Base-by-base conservation (phyloP, 2,797 vertebrate species). In the Acanthis flammea region DNA sequence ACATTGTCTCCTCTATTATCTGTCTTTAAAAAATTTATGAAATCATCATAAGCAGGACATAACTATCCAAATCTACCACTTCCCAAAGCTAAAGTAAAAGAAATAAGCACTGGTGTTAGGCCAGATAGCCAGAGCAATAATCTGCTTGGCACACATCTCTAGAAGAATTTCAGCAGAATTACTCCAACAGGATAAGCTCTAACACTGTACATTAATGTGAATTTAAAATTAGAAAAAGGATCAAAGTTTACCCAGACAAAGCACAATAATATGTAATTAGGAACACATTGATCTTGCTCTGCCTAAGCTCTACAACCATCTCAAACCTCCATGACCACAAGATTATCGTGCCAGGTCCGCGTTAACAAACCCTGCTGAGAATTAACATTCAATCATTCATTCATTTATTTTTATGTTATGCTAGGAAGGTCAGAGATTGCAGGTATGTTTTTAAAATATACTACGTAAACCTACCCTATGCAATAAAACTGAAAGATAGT, bases 171-270 rank as follows among this genome's bases (percentile, higher is more conserved):
- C 22, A 33, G 5, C 28, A 50, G 31, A 68, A 60, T 67, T 76
- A n/a, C 53, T 80, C 23, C 50, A 60, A 60, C 6, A 41, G 3
- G 18, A 53, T 45, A 37, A 3, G 16, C 28, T 66, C 15, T 55
- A 55, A 60, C 25, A 9, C 12, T 78, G 8, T 24, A 41, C 7
- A 19, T 35, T 6, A 37, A 5, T 4, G 6, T 17, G 28, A 17
- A 21, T 54, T 68, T 82, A 70, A 62, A 78, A 62, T 19, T 84
- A 15, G 10, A 60, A 76, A 8, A 53, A 76, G 18, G 17, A 41
- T 15, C 23, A 33, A 82, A 66, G 3, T 41, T 58, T 72, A 67
- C 4, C 6, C 0, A 0, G 15, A 53, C 8, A 22, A 55, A 80
- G 3, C 35, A 39, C 1, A 1, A 27, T 37, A 51, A 23, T 9